These are phyloP conservation scores for Bombylius major DNA, from an alignment of 2,888 invertebrate species.

Conservation along the genomic window DNA sequence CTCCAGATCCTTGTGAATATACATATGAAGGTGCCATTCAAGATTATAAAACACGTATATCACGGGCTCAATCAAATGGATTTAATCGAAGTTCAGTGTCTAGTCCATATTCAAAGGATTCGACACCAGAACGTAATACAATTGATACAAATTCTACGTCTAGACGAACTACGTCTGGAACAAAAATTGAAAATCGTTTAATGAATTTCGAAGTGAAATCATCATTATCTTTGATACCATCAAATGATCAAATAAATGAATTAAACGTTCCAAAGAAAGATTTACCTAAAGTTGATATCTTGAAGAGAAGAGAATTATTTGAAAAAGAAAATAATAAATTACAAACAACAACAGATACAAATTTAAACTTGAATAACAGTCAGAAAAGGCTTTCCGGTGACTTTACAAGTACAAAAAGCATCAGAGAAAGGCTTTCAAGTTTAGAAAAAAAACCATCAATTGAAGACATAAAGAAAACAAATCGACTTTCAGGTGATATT, in stretches of 20 bases:
- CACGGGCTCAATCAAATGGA: constrained; percentile 34
- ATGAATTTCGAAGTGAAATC: constrained; percentile 43
- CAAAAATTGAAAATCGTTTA: constrained; percentile 51
- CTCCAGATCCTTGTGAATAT: constrained; percentile 64
- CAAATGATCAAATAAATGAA: constrained; percentile 27
- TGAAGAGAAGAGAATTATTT: constrained; percentile 70
- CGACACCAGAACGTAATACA: constrained; percentile 40
- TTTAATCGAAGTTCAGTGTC: constrained; percentile 33
- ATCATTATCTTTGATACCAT: constrained; percentile 23
- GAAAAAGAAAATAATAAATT: constrained; percentile 43
- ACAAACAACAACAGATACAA: constrained; percentile 10
- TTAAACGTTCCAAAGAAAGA: constrained; percentile 36
- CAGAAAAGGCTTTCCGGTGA: constrained; percentile 40
- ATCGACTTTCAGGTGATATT: constrained; percentile 46
- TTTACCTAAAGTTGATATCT: constrained; percentile 68
- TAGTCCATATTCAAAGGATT: constrained; percentile 36
- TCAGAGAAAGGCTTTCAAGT: constrained; percentile 57
- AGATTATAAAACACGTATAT: constrained; percentile 68
- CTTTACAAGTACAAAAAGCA: constrained; percentile 51
- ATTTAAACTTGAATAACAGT: constrained; percentile 10
- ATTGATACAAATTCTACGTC: constrained; percentile 31
- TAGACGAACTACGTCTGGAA: constrained; percentile 26
- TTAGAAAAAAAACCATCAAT: constrained; percentile 50
- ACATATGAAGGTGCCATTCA: constrained; percentile 81
- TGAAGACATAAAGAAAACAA: constrained; percentile 37